Base-by-base conservation (phyloP, 2,888 invertebrate species). In the Timema cristinae region DNA sequence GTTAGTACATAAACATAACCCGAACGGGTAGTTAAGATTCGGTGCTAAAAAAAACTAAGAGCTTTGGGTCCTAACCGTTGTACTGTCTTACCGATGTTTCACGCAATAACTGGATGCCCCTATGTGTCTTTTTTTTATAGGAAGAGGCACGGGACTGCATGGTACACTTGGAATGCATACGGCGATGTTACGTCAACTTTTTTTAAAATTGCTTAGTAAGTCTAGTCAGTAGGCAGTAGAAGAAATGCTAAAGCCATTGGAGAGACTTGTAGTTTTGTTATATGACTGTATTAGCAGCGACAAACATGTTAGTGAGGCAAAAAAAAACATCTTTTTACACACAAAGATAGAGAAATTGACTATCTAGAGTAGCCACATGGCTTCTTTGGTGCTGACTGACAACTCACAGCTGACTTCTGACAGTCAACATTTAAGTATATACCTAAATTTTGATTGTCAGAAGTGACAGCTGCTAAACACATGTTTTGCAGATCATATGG, bases 271-370 rank as follows among this genome's bases (percentile, higher is more conserved):
- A 11, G 59, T 59, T 59, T 59, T 59, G 32, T 13, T 59, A n/a
- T 0, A 59, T 59, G 5, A 59, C 5, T 2, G 59, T 59, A 13
- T 32, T 16, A 5, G 10, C 5, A 59, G 9, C 13, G 15, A 59
- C 2, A n/a, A 59, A 59, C 15, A n/a, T 59, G 13, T 59, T 59
- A 11, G 32, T n/a, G 59, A 59, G 59, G 15, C 59, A 59, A 11
- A 9, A 6, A n/a, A n/a, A 59, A 59, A 59, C n/a, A 13, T 32
- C 13, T 59, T 0, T n/a, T 59, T 59, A 59, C 59, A 16, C n/a
- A 59, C 9, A n/a, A 59, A n/a, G n/a, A 59, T 54, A 59, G 59
- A 59, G 15, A 13, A 59, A 59, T 59, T 59, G 59, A 56, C n/a
- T 15, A 56, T 56, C n/a, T 56, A n/a, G n/a, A n/a, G n/a, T n/a